Conservation (phyloP, 2,797 vertebrate genomes). For the Alcedo quadribrachys region DNA sequence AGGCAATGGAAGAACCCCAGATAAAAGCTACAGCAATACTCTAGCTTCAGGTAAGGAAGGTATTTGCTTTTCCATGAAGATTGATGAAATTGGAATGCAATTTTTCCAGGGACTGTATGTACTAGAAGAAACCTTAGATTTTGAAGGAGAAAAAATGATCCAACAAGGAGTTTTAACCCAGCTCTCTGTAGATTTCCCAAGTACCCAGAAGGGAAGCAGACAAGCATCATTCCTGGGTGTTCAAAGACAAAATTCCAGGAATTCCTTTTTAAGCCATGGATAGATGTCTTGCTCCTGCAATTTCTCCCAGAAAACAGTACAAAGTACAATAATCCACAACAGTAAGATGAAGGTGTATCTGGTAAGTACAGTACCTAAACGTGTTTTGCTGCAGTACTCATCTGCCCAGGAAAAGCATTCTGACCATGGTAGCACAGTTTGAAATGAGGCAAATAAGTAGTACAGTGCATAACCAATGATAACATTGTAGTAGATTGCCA, state of each 20-base stretch:
- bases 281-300: not conserved
- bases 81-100: not conserved
- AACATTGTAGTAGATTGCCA: conserved; percentile 92
- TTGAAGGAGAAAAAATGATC: not conserved
- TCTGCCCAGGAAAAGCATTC: conserved; percentile 81
- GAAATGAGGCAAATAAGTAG: conserved; percentile 96
- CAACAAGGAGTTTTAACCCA: not conserved
- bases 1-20: not conserved
- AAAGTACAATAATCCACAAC: not conserved
- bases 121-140: not conserved
- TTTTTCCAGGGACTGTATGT: not conserved
- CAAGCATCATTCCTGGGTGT: not conserved
- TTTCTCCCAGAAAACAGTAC: not conserved
- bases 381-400: conserved; percentile 79
- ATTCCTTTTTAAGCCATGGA: accelerated
- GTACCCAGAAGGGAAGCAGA: not conserved
- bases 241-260: not conserved
- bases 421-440: conserved; percentile 88
- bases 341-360: not conserved
- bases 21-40: not conserved
- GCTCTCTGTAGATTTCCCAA: not conserved
- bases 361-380: conserved; percentile 74
- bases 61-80: not conserved
- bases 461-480: conserved; percentile 93
- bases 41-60: not conserved